phyloP scores from a whole-genome alignment of 2,888 invertebrate genomes.

The Seira ritae region DNA sequence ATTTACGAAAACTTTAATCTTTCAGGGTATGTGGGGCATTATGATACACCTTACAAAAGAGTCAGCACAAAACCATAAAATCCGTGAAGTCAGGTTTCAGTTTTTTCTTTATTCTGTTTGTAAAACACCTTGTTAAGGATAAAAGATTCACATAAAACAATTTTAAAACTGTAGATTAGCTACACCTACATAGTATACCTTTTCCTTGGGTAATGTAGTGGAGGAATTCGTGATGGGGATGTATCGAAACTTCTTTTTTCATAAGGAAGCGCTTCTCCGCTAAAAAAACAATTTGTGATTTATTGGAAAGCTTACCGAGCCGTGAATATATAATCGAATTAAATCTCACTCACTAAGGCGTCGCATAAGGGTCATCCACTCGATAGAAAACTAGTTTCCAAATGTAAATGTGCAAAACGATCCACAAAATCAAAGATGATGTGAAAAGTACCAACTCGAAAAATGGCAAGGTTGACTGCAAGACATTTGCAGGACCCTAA shows the following conservation, averaged over 20 bases:
- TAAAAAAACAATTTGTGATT: slow-evolving; percentile 24
- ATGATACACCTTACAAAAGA: too few species aligned
- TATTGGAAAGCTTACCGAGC: neutral
- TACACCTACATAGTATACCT: too few species aligned
- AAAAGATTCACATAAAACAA: too few species aligned
- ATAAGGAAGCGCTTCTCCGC: slow-evolving; percentile 58
- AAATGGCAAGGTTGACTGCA: slow-evolving; percentile 68
- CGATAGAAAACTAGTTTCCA: slow-evolving; percentile 69
- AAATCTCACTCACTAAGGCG: slow-evolving; percentile 60
- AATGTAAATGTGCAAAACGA: slow-evolving; percentile 63
- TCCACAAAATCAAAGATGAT: slow-evolving; percentile 54
- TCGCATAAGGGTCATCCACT: slow-evolving; percentile 68
- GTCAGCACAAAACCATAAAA: too few species aligned
- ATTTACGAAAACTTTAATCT: too few species aligned
- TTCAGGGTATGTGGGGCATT: too few species aligned
- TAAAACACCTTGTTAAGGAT: too few species aligned
- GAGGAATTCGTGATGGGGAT: too few species aligned
- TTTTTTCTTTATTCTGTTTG: too few species aligned
- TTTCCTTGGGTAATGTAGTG: too few species aligned
- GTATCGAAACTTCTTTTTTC: neutral
- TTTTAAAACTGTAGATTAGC: too few species aligned
- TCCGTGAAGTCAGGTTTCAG: neutral
- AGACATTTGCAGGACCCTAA: slow-evolving; percentile 42
- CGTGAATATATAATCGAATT: neutral
- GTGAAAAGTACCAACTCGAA: slow-evolving; percentile 58